These are phyloP conservation scores for Anolis carolinensis DNA, from an alignment of 2,113 vertebrate species.

Conservation along the genomic window DNA sequence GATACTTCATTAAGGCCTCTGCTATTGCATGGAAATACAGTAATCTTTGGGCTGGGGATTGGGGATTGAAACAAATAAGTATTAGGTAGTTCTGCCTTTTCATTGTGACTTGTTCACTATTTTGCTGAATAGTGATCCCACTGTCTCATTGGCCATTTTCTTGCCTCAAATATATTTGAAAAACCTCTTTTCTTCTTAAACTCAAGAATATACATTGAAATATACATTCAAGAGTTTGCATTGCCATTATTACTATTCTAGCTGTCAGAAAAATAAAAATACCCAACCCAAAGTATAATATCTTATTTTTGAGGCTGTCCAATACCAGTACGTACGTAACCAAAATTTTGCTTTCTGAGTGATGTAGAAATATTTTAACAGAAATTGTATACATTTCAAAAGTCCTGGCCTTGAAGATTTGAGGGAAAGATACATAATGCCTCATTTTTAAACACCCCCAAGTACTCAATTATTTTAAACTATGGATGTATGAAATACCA, in stretches of 20 bases:
- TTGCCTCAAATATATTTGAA: no score
- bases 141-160: no score
- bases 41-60: no score
- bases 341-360: background rate
- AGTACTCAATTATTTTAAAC: background rate
- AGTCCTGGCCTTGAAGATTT: background rate
- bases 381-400: background rate
- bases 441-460: background rate
- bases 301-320: background rate
- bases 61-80: no score
- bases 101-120: no score
- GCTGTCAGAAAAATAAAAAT: no score
- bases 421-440: background rate
- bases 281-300: background rate
- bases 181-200: no score
- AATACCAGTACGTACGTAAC: background rate
- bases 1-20: no score
- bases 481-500: background rate
- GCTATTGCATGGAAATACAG: no score
- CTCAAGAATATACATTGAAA: background rate
- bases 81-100: no score
- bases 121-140: no score
- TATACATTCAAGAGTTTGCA: background rate
- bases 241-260: background rate
- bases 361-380: background rate